Evolutionary conservation across 2,113 vertebrate species (phyloP), one percentile per base, ranked within the genome.

Genomic region (Cromileptes altivelis): DNA sequence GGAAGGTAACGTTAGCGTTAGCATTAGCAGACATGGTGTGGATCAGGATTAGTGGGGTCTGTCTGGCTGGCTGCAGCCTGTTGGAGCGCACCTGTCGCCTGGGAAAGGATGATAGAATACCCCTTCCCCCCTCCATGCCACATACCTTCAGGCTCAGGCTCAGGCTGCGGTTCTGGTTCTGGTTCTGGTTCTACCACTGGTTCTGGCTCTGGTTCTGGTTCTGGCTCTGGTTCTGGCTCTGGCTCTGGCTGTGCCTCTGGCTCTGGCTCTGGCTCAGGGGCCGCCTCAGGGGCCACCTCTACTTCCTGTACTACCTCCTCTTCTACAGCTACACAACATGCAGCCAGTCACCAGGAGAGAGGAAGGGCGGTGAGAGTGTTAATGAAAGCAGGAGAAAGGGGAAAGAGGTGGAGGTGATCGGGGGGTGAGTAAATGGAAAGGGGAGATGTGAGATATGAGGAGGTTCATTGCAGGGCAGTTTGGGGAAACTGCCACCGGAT

Each of bases 141-240:
- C 93, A 11, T 97, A 98, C 97, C 97, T 97, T 96, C 96, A 87
- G 53, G 5, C 88, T 93, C 91, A 79, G 81, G n/a, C 60, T 92
- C 90, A 7, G 85, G 62, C 5, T 91, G 75, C 1, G 89, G 85
- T 12, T 92, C 88, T 52, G 92, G 89, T 11, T 92, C 90, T 73
- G 78, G 80, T 18, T 80, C 93, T 75, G 90, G 86, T 45, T 92
- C 93, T 81, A 86, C 83, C 37, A 91, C 93, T 80, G 81, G 77
- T 52, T 37, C 33, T 37, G 33, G 33, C 33, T 8, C 30, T 30
- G 30, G 30, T 81, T 91, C 93, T 78, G 86, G 78, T 0, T 82
- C 90, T 90, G 78, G 76, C 9, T 94, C 89, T 80, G 90, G 86
- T 1, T 92, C 92, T 75, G 89, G 85, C 11, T 92, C 92, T 68